Evolutionary conservation across 2,113 vertebrate species (phyloP), one percentile per base, ranked within the genome.

Genomic region (Garra rufa): DNA sequence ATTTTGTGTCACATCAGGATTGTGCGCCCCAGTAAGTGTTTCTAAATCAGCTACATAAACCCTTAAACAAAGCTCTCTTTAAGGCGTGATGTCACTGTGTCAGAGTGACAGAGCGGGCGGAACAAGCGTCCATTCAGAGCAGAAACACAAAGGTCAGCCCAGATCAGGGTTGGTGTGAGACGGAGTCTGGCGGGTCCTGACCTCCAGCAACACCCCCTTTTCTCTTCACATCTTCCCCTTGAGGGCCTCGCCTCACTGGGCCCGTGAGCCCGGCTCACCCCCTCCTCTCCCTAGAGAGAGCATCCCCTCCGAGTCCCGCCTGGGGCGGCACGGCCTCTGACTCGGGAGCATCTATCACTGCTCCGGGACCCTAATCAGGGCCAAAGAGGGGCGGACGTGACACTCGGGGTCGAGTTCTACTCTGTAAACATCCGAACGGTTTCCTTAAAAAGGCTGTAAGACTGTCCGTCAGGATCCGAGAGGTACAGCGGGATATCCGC

Each of bases 361-460:
- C 85, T 91, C 90, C 88, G 83, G 34, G 86, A 93, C 92, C 92
- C 90, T 90, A 94, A 94, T 94, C 93, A 93, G 91, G 92, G 91
- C 91, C 88, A 91, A 80, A 85, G 90, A 89, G 89, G 91, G 88
- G 87, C 85, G 89, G 88, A 84, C 87, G 89, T 93, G 94, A 94
- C 93, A 93, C 88, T 85, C 83, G 81, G 93, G 91, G 91, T 92
- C 92, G 90, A 90, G 91, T 88, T 90, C 88, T 89, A 92, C 92
- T 95, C 92, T 94, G 92, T 95, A 95, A 95, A 95, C 93, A 95
- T 95, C 93, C 94, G 92, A 91, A 89, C 83, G 74, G 87, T 84
- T 91, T 88, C 91, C 92, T 93, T 93, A 94, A 94, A 94, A 94
- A 94, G 92, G 91, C 90, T 87, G 74, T 1, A 55, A 88, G 87